These are phyloP conservation scores for Cherax quadricarinatus DNA, from an alignment of 1,140 invertebrate genomes.

Conservation along the genomic window DNA sequence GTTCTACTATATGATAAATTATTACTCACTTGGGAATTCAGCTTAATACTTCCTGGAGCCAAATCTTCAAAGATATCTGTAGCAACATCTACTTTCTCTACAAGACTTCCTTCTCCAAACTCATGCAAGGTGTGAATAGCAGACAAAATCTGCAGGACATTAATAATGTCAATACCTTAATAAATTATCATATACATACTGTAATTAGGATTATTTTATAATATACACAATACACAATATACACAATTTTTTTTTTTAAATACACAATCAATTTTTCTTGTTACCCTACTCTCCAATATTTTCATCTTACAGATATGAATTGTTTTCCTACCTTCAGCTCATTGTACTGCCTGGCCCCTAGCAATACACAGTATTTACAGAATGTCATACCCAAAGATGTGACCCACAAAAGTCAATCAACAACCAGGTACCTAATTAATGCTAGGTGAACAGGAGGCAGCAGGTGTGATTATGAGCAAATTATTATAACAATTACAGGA, in stretches of 20 bases:
- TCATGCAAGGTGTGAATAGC: conserved; percentile 56
- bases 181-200: neutral
- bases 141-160: conserved; percentile 13
- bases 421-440: too few relatives aligned
- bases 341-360: too few relatives aligned
- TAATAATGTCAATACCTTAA: neutral
- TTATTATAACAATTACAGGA: too few relatives aligned
- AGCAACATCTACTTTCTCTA: conserved; percentile 57
- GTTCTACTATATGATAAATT: neutral
- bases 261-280: neutral
- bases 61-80: conserved; percentile 58
- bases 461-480: too few relatives aligned
- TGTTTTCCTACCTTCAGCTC: too few relatives aligned
- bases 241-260: neutral
- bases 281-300: too few relatives aligned
- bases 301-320: too few relatives aligned
- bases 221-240: neutral
- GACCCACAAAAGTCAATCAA: too few relatives aligned
- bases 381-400: too few relatives aligned
- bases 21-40: conserved; percentile 41
- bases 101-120: conserved; percentile 47
- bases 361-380: too few relatives aligned
- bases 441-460: too few relatives aligned
- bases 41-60: conserved; percentile 44
- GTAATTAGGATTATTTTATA: neutral